Evolutionary conservation across 2,797 vertebrate genomes (phyloP).

Genomic region (Myioborus miniatus): DNA sequence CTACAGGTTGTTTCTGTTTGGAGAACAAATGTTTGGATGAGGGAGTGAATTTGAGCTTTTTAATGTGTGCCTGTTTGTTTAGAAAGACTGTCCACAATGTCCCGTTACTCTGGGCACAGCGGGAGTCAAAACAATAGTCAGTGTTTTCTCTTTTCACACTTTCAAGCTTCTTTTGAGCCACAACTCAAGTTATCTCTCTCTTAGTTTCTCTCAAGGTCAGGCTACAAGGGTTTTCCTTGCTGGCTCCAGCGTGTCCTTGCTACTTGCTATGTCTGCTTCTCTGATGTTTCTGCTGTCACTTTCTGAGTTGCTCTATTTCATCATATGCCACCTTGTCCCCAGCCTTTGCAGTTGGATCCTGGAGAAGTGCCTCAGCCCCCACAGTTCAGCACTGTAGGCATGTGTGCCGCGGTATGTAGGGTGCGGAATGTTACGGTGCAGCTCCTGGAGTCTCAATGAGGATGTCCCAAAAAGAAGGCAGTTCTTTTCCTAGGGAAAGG

Average conservation of each 20-base stretch:
- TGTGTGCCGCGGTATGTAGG: rapidly evolving
- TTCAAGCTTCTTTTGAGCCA: background rate
- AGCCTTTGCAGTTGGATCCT: background rate
- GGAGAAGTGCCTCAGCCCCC: background rate
- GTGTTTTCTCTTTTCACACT: slow-evolving; percentile 13
- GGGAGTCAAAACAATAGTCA: background rate
- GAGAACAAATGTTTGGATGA: background rate
- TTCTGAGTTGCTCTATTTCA: background rate
- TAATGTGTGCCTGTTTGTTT: slow-evolving; percentile 3
- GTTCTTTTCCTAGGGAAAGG: background rate
- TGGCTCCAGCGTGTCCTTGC: background rate
- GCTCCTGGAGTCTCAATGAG: background rate
- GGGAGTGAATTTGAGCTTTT: background rate
- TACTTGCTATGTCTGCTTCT: slow-evolving; percentile 17
- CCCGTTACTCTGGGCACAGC: background rate
- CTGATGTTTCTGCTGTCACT: slow-evolving; percentile 48
- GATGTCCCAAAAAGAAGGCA: background rate
- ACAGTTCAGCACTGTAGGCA: background rate
- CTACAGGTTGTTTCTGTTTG: background rate
- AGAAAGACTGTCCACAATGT: background rate
- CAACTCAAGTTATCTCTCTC: background rate
- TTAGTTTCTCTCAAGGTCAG: slow-evolving; percentile 14
- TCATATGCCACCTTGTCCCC: slow-evolving; percentile 33
- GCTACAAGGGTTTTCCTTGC: background rate
- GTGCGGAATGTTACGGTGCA: background rate